Conservation (phyloP, 2,888 invertebrate genomes). For the Hartigia nigra region DNA sequence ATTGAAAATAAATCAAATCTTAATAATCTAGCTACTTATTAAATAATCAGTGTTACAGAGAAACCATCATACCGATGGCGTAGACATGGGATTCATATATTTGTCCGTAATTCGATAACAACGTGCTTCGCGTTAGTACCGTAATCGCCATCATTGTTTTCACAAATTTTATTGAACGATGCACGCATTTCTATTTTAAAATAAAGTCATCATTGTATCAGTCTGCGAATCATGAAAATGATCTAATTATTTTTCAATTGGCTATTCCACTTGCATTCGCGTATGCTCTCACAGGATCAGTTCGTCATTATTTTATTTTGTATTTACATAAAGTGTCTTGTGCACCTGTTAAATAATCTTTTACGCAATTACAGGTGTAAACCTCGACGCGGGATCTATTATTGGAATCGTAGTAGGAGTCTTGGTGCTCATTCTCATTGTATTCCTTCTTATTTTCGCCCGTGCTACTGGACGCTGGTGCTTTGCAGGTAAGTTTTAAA, state of each 20-base stretch:
- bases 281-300: not conserved
- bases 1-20: not conserved
- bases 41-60: not conserved
- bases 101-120: not conserved
- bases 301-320: not conserved
- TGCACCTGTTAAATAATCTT: not conserved
- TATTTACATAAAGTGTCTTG: not conserved
- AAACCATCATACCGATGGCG: not conserved
- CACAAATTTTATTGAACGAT: not conserved
- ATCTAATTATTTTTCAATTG: not conserved
- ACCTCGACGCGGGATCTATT: conserved; percentile 80
- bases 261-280: not conserved
- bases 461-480: conserved; percentile 87
- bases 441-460: conserved; percentile 78
- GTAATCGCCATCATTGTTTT: not conserved
- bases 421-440: conserved; percentile 73
- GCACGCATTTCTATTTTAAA: not conserved
- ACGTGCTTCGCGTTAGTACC: not conserved
- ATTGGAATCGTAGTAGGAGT: conserved; percentile 81
- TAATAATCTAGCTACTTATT: not conserved
- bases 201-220: too few relatives aligned
- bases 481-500: conserved; percentile 80
- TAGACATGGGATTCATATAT: not conserved
- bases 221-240: not conserved
- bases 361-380: conserved; percentile 69